A percentile compares a stretch with the other conserved stretches of the same genome.
These are phyloP conservation scores for Archocentrus centrarchus DNA, from an alignment of 2,113 vertebrate genomes.

Conservation along the genomic window DNA sequence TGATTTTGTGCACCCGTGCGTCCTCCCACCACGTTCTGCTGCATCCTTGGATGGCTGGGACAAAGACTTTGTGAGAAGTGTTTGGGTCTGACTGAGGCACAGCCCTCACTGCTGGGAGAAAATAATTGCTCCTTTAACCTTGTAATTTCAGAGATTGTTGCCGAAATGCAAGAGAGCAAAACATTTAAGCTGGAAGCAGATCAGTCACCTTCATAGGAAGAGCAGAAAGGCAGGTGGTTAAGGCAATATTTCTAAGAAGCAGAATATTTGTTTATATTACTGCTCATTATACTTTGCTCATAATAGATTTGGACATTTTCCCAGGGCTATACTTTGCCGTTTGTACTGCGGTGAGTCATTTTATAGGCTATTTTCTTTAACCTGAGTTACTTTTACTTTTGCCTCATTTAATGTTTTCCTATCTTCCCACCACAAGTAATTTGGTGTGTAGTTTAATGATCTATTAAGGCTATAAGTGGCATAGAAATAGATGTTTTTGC, in stretches of 20 bases:
- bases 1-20: neutral
- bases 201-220: conserved; percentile 11
- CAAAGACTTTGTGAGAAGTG: conserved; percentile 18
- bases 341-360: neutral
- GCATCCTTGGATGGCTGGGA: conserved; percentile 25
- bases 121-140: conserved; percentile 51
- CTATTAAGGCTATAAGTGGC: neutral
- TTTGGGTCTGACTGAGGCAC: conserved; percentile 21
- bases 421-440: neutral
- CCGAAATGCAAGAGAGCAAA: conserved; percentile 1
- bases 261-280: neutral
- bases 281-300: no score
- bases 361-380: neutral
- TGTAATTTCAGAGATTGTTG: conserved; percentile 22
- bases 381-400: neutral
- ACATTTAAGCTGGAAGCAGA: neutral
- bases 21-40: conserved; percentile 18
- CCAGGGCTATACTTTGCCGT: neutral
- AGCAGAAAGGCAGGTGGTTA: neutral
- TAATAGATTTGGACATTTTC: neutral
- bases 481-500: conserved; percentile 5
- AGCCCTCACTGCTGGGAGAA: conserved; percentile 4
- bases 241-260: neutral
- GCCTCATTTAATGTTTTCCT: neutral
- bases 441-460: conserved; percentile 13